A percentile compares a stretch with the other conserved stretches of the same genome.
Conservation (phyloP, 2,797 vertebrate species). For the Halcyon leucocephala region DNA sequence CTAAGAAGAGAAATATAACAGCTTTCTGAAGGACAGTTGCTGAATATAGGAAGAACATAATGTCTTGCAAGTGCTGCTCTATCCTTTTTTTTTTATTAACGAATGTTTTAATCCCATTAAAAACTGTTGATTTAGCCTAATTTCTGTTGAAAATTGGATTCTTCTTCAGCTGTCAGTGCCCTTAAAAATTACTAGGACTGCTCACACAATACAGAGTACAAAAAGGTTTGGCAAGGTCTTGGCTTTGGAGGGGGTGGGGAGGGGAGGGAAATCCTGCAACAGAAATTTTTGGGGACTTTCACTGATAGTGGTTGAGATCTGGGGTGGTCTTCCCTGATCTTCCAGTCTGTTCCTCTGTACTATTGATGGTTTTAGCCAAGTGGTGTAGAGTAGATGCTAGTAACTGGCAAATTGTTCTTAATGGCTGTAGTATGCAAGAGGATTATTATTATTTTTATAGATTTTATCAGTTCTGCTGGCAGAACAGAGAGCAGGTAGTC, state of each 20-base stretch:
- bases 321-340: neutral
- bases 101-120: neutral
- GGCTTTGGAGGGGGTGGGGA: too few species aligned
- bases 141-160: neutral
- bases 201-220: neutral
- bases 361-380: neutral
- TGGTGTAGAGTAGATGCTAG: neutral
- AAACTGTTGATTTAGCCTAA: neutral
- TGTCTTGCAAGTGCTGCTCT: neutral
- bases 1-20: neutral
- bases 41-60: neutral
- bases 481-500: neutral
- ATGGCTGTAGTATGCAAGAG: neutral
- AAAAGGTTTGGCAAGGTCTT: neutral
- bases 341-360: neutral
- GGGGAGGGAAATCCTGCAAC: neutral
- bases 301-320: neutral
- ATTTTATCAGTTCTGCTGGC: neutral
- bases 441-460: neutral
- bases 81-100: neutral
- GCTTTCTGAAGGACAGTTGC: neutral
- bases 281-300: neutral
- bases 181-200: neutral
- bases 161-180: neutral
- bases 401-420: neutral